Evolutionary conservation across 2,797 vertebrate genomes (phyloP).

Genomic region (Octomys mimax): DNA sequence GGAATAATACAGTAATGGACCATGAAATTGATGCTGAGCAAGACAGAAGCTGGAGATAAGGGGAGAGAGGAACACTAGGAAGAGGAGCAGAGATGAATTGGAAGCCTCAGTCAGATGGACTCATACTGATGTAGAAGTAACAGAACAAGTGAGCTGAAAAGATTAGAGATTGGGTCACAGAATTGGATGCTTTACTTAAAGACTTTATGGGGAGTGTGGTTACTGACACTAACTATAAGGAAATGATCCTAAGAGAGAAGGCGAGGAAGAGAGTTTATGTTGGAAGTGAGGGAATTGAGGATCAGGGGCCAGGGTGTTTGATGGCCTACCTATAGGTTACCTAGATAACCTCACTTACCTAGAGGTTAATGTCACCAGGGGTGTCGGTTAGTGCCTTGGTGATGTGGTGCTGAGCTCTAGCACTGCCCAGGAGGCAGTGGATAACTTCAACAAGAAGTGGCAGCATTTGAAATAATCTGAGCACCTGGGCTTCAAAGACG

Average conservation of each 20-base stretch:
- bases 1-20: background rate
- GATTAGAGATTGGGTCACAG: background rate
- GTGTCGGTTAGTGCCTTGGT: rapidly evolving
- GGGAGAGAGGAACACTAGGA: background rate
- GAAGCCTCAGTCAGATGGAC: background rate
- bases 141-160: background rate
- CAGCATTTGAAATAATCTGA: rapidly evolving
- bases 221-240: background rate
- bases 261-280: background rate
- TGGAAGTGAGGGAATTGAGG: background rate
- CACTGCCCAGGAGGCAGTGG: rapidly evolving
- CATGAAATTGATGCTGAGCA: rapidly evolving
- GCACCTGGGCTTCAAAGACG: background rate
- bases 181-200: background rate
- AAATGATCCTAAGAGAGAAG: background rate
- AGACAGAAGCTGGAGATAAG: no score
- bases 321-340: no score
- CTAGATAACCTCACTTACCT: background rate
- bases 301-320: background rate
- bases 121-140: rapidly evolving
- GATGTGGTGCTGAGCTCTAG: rapidly evolving
- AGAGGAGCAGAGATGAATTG: rapidly evolving
- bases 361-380: background rate
- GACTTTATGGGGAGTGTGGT: no score
- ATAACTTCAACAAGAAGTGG: background rate